phyloP scores from a whole-genome alignment of 2,888 invertebrate genomes.

The Acleris laterana region DNA sequence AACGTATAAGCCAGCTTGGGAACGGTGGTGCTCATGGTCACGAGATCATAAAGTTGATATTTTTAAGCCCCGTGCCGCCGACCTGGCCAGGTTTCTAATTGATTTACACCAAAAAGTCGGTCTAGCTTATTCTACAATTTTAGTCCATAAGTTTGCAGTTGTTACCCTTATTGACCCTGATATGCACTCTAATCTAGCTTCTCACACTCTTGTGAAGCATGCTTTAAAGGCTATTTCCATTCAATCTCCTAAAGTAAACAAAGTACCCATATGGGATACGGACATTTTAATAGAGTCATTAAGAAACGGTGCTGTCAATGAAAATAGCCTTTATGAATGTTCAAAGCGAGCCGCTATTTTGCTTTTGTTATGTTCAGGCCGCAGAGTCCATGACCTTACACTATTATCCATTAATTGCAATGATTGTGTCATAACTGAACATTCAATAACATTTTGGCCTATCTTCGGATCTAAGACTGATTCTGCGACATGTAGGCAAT shows the following conservation, averaged over 20 bases:
- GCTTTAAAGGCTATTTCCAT: conserved; percentile 17
- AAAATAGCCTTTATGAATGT: conserved; percentile 23
- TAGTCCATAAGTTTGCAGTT: conserved; percentile 2
- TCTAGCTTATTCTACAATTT: conserved; percentile 7
- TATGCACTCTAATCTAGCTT: not conserved
- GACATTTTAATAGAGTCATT: conserved; percentile 22
- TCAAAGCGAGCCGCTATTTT: conserved; percentile 30
- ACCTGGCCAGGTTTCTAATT: conserved; percentile 33
- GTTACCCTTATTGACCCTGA: conserved; percentile 1
- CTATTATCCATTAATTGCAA: conserved; percentile 32
- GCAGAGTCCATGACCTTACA: conserved; percentile 42
- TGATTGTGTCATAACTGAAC: not conserved
- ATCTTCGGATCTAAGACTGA: conserved; percentile 44
- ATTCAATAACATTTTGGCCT: conserved; percentile 40
- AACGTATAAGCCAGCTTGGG: conserved; percentile 14
- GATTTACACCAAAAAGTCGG: conserved; percentile 8
- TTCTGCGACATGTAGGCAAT: conserved; percentile 34
- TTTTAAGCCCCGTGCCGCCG: conserved; percentile 18
- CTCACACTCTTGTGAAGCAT: conserved; percentile 1
- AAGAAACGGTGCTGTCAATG: not conserved
- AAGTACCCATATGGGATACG: conserved; percentile 30
- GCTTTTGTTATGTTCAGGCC: conserved; percentile 31
- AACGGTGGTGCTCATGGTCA: conserved; percentile 24
- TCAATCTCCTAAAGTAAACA: not conserved
- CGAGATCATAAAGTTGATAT: conserved; percentile 1